Percentiles rank a stretch among this genome's conserved stretches.
These are phyloP conservation scores for Lycopodina hypogea DNA, from an alignment of 37 sponge, comb jelly and placozoan genomes.

Conservation along the genomic window DNA sequence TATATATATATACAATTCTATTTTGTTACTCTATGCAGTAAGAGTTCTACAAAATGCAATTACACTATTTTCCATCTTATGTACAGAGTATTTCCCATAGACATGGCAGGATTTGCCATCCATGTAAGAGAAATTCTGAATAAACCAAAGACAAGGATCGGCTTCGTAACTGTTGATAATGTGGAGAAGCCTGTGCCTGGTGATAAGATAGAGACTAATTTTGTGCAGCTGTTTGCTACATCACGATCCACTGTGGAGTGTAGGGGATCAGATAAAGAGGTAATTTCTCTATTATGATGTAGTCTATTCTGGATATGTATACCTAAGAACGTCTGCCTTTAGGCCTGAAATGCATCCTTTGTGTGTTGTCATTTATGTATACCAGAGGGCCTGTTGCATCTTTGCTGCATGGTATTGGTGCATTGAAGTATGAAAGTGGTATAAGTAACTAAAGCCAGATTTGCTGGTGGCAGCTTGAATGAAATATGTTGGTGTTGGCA, in stretches of 20 bases:
- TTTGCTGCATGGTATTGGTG: no score
- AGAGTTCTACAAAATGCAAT: neutral
- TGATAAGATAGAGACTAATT: constrained; percentile 66
- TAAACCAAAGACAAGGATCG: neutral
- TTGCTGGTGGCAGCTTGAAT: no score
- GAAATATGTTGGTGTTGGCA: no score
- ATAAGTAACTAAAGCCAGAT: no score
- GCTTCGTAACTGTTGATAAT: neutral
- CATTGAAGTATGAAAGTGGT: no score
- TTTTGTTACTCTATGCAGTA: neutral
- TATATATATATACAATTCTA: no score
- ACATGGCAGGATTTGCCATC: constrained; percentile 40
- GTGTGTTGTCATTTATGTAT: no score
- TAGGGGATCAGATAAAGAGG: constrained; percentile 39
- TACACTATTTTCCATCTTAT: neutral
- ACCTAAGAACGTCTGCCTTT: no score
- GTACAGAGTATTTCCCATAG: constrained; percentile 19
- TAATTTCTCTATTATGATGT: neutral
- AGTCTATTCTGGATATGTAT: no score
- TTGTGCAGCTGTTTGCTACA: constrained; percentile 34
- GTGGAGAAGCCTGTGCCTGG: neutral
- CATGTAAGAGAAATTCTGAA: neutral
- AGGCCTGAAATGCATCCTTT: no score
- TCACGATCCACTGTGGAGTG: constrained; percentile 44
- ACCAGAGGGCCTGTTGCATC: no score